These are phyloP conservation scores for Argyrosomus regius DNA, from an alignment of 2,797 vertebrate genomes.

Conservation along the genomic window DNA sequence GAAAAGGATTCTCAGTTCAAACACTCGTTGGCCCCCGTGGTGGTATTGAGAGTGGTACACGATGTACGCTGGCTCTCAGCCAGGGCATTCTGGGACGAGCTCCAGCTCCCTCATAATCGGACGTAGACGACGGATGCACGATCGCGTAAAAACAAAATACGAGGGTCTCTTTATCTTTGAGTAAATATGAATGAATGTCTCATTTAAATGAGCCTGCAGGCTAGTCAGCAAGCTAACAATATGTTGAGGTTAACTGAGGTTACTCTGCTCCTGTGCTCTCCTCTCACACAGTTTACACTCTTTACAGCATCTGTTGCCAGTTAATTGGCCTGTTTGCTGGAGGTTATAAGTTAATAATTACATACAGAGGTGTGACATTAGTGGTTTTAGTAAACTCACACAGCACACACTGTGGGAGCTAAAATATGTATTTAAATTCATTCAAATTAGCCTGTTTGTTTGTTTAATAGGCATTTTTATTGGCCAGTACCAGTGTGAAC, in stretches of 20 bases:
- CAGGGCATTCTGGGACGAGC: constrained; percentile 1
- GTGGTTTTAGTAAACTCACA: not conserved
- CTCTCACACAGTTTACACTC: not conserved
- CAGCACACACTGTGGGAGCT: too few relatives aligned
- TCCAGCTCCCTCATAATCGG: not conserved
- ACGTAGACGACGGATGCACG: not conserved
- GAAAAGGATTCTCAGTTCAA: not conserved
- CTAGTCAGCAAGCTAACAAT: not conserved
- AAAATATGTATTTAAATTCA: too few relatives aligned
- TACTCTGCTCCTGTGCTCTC: not conserved
- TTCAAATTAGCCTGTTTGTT: too few relatives aligned
- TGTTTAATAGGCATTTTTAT: too few relatives aligned
- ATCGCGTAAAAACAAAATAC: not conserved
- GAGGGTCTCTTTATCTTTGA: not conserved
- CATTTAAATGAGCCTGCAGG: not conserved
- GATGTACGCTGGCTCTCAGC: not conserved
- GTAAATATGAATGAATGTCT: not conserved
- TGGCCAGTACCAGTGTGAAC: too few relatives aligned
- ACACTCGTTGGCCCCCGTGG: not conserved
- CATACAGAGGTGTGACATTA: not conserved
- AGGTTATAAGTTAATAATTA: not conserved
- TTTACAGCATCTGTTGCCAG: not conserved
- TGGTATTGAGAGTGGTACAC: not conserved
- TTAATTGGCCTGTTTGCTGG: not conserved
- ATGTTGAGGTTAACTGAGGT: not conserved